phyloP scores from a whole-genome alignment of 2,113 vertebrate species.

The Donacobius atricapilla region DNA sequence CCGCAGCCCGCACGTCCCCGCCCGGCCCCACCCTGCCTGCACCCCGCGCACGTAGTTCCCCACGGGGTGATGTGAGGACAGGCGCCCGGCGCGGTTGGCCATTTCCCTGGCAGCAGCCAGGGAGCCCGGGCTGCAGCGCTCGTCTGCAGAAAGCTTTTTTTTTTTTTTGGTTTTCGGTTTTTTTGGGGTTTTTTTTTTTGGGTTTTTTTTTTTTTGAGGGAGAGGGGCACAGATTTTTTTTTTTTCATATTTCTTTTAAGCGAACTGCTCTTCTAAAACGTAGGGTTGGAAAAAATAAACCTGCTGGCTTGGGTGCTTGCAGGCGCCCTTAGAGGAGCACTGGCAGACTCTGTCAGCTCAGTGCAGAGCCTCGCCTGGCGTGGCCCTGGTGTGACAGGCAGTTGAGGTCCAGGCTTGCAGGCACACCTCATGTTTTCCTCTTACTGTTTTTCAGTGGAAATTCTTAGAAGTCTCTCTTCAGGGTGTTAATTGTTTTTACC shows the following conservation, averaged over 20 bases:
- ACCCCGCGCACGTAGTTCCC: background rate
- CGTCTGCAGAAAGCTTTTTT: background rate
- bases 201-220: background rate
- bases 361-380: background rate
- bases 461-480: background rate
- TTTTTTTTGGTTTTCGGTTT: too few relatives aligned
- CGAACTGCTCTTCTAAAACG: background rate
- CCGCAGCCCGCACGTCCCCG: background rate
- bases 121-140: background rate
- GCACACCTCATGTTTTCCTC: background rate
- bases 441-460: background rate
- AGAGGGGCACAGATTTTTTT: background rate
- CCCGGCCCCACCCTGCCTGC: background rate
- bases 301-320: background rate
- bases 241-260: background rate
- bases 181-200: background rate
- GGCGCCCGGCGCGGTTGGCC: background rate
- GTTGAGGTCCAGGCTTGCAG: background rate
- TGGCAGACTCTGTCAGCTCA: background rate
- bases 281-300: background rate
- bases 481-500: background rate
- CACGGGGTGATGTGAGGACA: slow-evolving; percentile 60
- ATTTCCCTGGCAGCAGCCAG: background rate
- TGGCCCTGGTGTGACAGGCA: background rate
- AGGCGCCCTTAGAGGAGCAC: accelerated